These are phyloP conservation scores for Carcharodon carcharias DNA, from an alignment of 2,797 vertebrate genomes.

Conservation along the genomic window DNA sequence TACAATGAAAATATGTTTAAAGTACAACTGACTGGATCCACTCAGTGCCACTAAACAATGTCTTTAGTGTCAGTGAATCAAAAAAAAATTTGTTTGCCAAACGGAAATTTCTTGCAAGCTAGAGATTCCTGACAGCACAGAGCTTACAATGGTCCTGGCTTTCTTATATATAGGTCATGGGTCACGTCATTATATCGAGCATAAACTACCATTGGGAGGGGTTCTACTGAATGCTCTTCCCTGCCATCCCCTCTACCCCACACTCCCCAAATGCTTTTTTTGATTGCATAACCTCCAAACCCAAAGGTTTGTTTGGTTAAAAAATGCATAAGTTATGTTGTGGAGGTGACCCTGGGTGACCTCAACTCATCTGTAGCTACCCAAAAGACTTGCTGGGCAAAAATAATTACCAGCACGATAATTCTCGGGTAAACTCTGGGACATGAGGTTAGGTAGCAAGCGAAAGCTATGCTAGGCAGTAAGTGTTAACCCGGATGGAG, in stretches of 20 bases:
- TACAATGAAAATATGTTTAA: neutral
- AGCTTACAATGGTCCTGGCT: neutral
- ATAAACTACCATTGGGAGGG: neutral
- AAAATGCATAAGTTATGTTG: neutral
- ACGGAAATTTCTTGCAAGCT: constrained; percentile 24
- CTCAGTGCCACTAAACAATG: constrained; percentile 28
- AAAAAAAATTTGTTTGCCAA: constrained; percentile 27
- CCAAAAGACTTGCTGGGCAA: neutral
- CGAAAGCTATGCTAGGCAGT: neutral
- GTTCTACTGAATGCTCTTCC: neutral
- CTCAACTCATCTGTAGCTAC: neutral
- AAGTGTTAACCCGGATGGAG: too few species aligned
- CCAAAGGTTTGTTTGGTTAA: neutral
- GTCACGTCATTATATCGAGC: neutral
- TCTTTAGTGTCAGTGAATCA: constrained; percentile 10
- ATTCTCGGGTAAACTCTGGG: neutral
- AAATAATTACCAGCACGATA: neutral
- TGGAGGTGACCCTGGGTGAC: neutral
- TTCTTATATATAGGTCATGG: constrained; percentile 8
- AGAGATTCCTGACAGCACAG: neutral
- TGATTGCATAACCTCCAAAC: neutral
- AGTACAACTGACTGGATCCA: neutral
- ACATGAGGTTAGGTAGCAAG: neutral
- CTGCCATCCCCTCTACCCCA: too few species aligned
- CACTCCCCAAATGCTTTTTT: neutral